Percentiles rank a stretch among this genome's conserved stretches.
These are phyloP conservation scores for Pachycephus smyrnensis DNA, from an alignment of 2,888 invertebrate genomes.

Conservation along the genomic window DNA sequence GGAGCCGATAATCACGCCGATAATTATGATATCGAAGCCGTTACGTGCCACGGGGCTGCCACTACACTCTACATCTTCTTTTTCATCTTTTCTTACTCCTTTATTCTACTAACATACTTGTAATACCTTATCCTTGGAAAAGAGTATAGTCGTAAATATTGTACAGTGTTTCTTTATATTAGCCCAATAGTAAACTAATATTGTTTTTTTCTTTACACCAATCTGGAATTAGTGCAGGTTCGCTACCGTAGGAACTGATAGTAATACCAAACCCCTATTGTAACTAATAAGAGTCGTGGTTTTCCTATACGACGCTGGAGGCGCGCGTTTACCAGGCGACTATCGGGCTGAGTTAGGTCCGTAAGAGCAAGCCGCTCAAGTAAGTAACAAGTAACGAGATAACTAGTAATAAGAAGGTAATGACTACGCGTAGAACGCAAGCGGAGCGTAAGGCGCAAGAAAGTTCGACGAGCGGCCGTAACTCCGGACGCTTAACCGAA, in stretches of 20 bases:
- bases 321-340: background rate
- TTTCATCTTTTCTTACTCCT: background rate
- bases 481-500: slow-evolving; percentile 47
- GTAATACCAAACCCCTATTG: background rate
- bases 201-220: background rate
- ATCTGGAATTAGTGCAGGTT: background rate
- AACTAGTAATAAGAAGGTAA: slow-evolving; percentile 57
- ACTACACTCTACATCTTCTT: background rate
- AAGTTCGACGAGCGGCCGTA: slow-evolving; percentile 38
- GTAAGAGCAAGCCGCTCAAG: background rate
- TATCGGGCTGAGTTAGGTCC: background rate
- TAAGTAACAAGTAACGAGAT: slow-evolving; percentile 49
- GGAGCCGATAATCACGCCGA: background rate
- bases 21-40: background rate
- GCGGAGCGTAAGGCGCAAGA: slow-evolving; percentile 29
- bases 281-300: background rate
- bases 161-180: background rate
- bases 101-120: background rate
- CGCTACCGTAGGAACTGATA: background rate
- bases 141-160: background rate
- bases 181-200: background rate
- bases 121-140: background rate
- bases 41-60: background rate
- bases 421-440: slow-evolving; percentile 38
- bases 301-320: background rate